Percentiles rank a stretch among this genome's conserved stretches.
phyloP scores from a whole-genome alignment of 2,113 vertebrate species.

The Acanthisitta chloris region DNA sequence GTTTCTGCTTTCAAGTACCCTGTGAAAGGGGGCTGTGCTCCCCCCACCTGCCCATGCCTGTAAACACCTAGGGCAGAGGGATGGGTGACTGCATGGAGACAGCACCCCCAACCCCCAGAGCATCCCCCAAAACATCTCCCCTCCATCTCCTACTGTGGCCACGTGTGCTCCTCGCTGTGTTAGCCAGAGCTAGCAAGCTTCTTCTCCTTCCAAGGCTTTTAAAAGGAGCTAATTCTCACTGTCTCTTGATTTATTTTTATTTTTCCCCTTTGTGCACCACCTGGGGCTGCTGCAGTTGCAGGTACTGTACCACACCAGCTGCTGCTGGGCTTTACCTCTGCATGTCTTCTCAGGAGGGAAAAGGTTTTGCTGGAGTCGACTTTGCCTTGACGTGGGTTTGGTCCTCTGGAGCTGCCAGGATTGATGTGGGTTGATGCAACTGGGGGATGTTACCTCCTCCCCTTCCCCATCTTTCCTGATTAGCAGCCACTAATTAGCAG shows the following conservation, averaged over 20 bases:
- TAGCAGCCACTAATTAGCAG: neutral
- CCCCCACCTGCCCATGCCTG: fast-evolving
- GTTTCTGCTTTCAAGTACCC: neutral
- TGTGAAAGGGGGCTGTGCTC: neutral
- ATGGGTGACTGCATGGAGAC: neutral
- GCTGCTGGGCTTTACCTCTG: slow-evolving; percentile 6
- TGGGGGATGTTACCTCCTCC: neutral
- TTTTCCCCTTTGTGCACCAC: neutral
- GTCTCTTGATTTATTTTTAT: slow-evolving; percentile 32
- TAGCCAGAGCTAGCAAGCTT: neutral
- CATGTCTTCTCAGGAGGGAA: fast-evolving
- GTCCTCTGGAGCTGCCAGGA: neutral
- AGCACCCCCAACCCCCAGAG: neutral
- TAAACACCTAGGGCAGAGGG: neutral
- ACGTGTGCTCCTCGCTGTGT: fast-evolving
- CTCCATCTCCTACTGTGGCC: neutral
- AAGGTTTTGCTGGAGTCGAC: fast-evolving
- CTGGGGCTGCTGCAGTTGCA: slow-evolving; percentile 72
- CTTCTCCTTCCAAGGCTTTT: neutral
- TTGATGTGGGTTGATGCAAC: neutral
- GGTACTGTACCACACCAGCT: slow-evolving; percentile 56
- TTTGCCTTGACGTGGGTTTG: neutral
- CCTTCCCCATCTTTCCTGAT: neutral
- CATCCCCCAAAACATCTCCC: neutral
- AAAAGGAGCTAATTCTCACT: neutral